These are phyloP conservation scores for Psittacus erithacus DNA, from an alignment of 2,113 vertebrate species.

Conservation along the genomic window DNA sequence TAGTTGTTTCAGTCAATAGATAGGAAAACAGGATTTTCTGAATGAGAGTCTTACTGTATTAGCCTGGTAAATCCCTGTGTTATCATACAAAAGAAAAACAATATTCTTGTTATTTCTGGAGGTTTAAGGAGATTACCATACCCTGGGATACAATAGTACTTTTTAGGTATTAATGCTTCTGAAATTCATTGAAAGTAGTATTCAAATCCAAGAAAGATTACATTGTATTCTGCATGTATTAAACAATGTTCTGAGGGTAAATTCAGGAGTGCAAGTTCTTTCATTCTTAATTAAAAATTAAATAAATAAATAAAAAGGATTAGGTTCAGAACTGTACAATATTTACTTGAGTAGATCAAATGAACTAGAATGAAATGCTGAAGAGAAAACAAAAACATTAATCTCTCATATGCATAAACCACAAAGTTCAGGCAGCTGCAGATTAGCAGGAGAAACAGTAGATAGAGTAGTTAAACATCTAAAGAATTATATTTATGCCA, in stretches of 20 bases:
- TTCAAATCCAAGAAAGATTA: slow-evolving; percentile 52
- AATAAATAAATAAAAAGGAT: background rate
- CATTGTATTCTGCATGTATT: slow-evolving; percentile 3
- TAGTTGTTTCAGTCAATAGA: background rate
- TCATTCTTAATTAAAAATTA: background rate
- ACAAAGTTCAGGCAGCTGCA: background rate
- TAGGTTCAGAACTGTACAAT: background rate
- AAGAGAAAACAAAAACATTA: background rate
- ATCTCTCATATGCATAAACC: background rate
- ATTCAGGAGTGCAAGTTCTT: background rate
- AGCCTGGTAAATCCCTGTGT: slow-evolving; percentile 48
- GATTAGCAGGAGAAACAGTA: background rate
- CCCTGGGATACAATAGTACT: slow-evolving; percentile 50
- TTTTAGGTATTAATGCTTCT: slow-evolving; percentile 38
- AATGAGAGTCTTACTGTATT: slow-evolving; percentile 26
- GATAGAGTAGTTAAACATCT: background rate
- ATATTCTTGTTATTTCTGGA: slow-evolving; percentile 60
- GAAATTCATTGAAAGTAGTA: slow-evolving; percentile 10
- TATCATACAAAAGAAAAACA: slow-evolving; percentile 66
- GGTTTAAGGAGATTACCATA: slow-evolving; percentile 37
- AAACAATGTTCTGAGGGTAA: background rate
- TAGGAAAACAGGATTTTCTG: slow-evolving; percentile 30
- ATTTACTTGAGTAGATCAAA: background rate
- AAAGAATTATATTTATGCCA: background rate
- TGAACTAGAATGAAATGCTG: background rate